Conservation (phyloP, 2,888 invertebrate species). For the Plebejus argus region DNA sequence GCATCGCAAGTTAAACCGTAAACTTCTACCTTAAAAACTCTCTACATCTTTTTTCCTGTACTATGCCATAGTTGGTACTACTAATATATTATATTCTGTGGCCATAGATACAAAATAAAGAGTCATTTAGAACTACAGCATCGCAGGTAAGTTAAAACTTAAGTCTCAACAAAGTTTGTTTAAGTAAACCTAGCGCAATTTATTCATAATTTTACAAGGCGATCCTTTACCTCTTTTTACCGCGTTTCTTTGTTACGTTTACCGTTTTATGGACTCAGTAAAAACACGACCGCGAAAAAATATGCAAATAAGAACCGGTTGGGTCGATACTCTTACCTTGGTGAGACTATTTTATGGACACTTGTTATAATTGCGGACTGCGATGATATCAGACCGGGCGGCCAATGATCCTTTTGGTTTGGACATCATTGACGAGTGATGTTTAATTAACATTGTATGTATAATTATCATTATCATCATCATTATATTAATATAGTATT, state of each 20-base stretch:
- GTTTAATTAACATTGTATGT: too few relatives aligned
- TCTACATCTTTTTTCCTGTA: too few relatives aligned
- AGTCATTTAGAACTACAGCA: not conserved
- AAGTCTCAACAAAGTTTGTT: not conserved
- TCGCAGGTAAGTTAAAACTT: not conserved
- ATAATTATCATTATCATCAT: too few relatives aligned
- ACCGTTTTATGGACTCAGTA: not conserved
- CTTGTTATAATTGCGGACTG: not conserved
- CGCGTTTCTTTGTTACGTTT: not conserved
- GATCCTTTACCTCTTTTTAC: conserved; percentile 6
- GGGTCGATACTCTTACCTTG: not conserved
- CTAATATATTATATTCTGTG: too few relatives aligned
- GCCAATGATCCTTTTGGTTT: too few relatives aligned
- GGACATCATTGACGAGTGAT: too few relatives aligned
- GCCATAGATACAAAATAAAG: not conserved
- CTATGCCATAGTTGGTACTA: too few relatives aligned
- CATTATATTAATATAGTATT: too few relatives aligned
- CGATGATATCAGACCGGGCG: too few relatives aligned
- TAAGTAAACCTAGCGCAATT: not conserved
- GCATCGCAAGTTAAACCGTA: too few relatives aligned
- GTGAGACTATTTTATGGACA: not conserved
- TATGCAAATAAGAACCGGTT: conserved; percentile 8
- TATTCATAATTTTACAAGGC: conserved; percentile 1
- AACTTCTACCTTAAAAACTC: too few relatives aligned
- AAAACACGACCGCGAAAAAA: conserved; percentile 8